A percentile compares a stretch with the other conserved stretches of the same genome.
phyloP scores from a whole-genome alignment of 2,113 vertebrate genomes.

The Apteryx owenii region DNA sequence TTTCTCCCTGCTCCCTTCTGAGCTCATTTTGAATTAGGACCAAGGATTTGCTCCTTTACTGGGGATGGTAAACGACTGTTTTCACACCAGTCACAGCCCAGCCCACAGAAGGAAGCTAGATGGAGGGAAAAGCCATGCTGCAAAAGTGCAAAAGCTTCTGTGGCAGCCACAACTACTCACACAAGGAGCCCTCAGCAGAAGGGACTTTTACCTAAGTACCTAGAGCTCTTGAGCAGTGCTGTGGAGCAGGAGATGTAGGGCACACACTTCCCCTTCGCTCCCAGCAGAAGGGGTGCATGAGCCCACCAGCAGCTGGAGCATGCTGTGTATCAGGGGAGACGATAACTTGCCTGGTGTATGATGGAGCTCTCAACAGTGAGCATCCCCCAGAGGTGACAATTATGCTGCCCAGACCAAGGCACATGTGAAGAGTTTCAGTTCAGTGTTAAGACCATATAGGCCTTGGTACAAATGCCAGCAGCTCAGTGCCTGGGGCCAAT shows the following conservation, averaged over 20 bases:
- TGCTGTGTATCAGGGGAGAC: accelerated
- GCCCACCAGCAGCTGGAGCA: neutral
- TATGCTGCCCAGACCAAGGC: neutral
- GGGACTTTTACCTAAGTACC: accelerated
- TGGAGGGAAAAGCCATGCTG: no score
- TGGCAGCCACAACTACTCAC: no score
- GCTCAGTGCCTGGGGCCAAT: neutral
- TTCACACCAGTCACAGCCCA: neutral
- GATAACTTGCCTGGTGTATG: neutral
- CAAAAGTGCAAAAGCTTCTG: no score
- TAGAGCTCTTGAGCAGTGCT: neutral
- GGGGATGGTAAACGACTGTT: neutral
- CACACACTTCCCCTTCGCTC: neutral
- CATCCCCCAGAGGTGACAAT: neutral
- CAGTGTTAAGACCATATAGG: neutral
- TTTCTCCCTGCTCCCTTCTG: neutral
- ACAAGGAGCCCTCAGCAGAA: neutral
- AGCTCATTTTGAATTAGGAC: neutral
- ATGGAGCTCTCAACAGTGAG: neutral
- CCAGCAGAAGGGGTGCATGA: neutral
- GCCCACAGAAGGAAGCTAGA: no score
- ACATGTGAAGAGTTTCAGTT: accelerated
- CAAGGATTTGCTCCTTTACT: neutral
- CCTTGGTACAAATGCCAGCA: neutral
- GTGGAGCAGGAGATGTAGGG: neutral